Evolutionary conservation across 2,888 invertebrate genomes (phyloP).

Genomic region (Plebejus argus): DNA sequence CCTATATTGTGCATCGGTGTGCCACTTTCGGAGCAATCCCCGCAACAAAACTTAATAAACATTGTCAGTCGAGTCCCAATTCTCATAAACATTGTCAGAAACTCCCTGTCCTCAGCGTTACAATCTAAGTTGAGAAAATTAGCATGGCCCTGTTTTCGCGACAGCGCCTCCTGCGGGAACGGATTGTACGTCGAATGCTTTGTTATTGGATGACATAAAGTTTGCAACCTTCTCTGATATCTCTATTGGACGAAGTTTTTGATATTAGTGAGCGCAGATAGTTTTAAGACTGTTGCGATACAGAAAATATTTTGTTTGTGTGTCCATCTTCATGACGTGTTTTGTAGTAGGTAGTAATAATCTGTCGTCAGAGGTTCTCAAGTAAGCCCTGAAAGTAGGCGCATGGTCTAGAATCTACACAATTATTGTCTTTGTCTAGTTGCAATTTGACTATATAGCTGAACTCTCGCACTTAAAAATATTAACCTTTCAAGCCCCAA

Average conservation of each 20-base stretch:
- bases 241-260: background rate
- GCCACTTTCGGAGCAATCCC: background rate
- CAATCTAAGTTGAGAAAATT: constrained; percentile 38
- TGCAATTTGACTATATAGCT: no score
- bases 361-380: no score
- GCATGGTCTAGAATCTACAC: no score
- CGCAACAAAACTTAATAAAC: constrained; percentile 22
- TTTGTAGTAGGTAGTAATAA: no score
- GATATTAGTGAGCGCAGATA: background rate
- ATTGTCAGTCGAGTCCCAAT: constrained; percentile 3
- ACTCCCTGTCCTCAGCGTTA: background rate
- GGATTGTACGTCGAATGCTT: constrained; percentile 40
- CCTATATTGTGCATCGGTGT: background rate
- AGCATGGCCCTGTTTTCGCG: constrained; percentile 37
- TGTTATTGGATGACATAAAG: constrained; percentile 33
- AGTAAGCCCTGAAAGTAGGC: no score
- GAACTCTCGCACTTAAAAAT: no score
- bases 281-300: background rate
- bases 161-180: constrained; percentile 35
- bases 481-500: no score
- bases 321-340: no score
- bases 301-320: no score
- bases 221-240: background rate
- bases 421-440: no score
- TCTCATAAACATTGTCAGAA: constrained; percentile 19